Evolutionary conservation across 2,888 invertebrate genomes (phyloP).

Genomic region (Apamea epomidion): DNA sequence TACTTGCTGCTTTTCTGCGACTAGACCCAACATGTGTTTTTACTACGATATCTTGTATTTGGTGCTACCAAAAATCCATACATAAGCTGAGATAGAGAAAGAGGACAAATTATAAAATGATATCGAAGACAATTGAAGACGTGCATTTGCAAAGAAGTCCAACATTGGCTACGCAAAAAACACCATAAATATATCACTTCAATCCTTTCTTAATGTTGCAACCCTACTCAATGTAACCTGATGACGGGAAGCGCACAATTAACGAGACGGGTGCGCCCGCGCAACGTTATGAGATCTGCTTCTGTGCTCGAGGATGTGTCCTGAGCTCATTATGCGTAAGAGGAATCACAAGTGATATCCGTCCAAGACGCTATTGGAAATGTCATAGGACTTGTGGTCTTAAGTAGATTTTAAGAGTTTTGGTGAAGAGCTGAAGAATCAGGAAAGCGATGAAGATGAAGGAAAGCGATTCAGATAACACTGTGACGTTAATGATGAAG

Average conservation of each 20-base stretch:
- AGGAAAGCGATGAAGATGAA: neutral
- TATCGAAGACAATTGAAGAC: too few relatives aligned
- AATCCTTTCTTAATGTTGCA: constrained; percentile 20
- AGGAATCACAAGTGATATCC: constrained; percentile 52
- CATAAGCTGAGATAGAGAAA: neutral
- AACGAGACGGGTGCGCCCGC: constrained; percentile 67
- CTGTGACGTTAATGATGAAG: neutral
- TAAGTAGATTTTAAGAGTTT: neutral
- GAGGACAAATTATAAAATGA: neutral
- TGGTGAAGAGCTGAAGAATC: neutral
- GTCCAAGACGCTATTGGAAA: constrained; percentile 17
- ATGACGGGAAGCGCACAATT: constrained; percentile 76
- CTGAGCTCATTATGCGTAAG: constrained; percentile 51
- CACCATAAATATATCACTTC: neutral
- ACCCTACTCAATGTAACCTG: constrained; percentile 69
- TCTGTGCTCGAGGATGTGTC: constrained; percentile 58
- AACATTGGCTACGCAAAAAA: neutral
- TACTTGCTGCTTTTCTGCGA: neutral
- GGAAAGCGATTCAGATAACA: neutral
- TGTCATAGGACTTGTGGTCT: constrained; percentile 10
- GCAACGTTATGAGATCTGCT: constrained; percentile 63
- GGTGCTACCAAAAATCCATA: neutral
- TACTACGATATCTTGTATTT: neutral
- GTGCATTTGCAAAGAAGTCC: neutral
- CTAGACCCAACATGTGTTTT: neutral